Percentiles rank a stretch among this genome's conserved stretches.
Evolutionary conservation across 2,888 invertebrate species (phyloP).

Genomic region (Acanthosepion lycidas): DNA sequence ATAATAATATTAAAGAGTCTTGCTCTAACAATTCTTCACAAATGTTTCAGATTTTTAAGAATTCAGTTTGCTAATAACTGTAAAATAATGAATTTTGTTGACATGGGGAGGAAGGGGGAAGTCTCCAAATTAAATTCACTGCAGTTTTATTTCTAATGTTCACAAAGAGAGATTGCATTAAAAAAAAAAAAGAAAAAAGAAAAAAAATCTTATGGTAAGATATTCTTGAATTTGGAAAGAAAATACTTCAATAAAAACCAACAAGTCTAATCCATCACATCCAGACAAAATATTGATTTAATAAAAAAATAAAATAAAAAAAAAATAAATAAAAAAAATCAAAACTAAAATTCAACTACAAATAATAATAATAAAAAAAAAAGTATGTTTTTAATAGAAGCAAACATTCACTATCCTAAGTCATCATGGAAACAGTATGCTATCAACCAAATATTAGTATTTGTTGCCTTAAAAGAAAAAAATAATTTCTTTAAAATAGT

Average conservation of each 20-base stretch:
- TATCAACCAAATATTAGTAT: neutral
- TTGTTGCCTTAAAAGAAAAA: constrained; percentile 37
- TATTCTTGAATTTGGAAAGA: constrained; percentile 33
- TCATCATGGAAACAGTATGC: constrained; percentile 35
- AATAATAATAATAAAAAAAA: neutral
- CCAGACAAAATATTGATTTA: neutral
- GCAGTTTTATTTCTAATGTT: neutral
- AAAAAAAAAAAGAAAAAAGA: neutral
- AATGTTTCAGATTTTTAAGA: constrained; percentile 46
- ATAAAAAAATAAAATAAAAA: neutral
- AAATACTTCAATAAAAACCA: constrained; percentile 33
- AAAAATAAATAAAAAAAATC: neutral
- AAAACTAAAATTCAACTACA: constrained; percentile 10
- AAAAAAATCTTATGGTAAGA: constrained; percentile 20
- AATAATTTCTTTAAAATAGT: neutral
- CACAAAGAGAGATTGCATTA: neutral
- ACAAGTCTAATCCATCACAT: constrained; percentile 22
- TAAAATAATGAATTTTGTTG: neutral
- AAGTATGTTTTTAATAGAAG: neutral
- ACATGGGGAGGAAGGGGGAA: constrained; percentile 14
- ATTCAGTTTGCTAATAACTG: neutral
- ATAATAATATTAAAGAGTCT: neutral
- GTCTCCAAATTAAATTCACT: constrained; percentile 25
- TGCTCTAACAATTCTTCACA: constrained; percentile 36
- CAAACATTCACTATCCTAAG: constrained; percentile 37